These are phyloP conservation scores for Dasypogon diadema DNA, from an alignment of 2,888 invertebrate genomes.

Conservation along the genomic window DNA sequence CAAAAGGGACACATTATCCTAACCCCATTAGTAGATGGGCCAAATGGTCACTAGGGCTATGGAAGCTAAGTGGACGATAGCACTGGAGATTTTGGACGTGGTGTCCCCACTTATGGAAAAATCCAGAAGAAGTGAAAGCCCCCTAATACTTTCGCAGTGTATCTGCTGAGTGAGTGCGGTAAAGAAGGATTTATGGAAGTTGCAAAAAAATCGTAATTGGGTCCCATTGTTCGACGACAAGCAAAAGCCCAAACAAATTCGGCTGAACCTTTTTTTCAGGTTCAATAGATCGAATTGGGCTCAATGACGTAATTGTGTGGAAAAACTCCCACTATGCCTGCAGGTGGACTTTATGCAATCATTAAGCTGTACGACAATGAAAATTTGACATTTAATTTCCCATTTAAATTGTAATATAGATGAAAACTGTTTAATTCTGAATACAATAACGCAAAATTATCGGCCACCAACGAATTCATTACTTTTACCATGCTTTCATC, in stretches of 20 bases:
- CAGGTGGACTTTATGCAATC: background rate
- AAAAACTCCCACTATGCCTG: slow-evolving; percentile 19
- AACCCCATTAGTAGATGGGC: slow-evolving; percentile 49
- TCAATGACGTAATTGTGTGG: slow-evolving; percentile 34
- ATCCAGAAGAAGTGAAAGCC: slow-evolving; percentile 5
- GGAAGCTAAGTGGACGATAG: background rate
- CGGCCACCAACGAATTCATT: background rate
- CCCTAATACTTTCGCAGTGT: background rate
- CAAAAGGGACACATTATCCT: slow-evolving; percentile 50
- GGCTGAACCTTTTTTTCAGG: slow-evolving; percentile 34
- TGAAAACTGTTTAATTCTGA: slow-evolving; percentile 30
- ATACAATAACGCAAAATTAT: slow-evolving; percentile 41
- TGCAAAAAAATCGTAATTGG: slow-evolving; percentile 48
- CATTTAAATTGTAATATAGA: slow-evolving; percentile 34
- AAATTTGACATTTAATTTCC: slow-evolving; percentile 43
- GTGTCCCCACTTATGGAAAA: background rate
- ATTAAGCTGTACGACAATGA: background rate
- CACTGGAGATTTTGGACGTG: slow-evolving; percentile 2
- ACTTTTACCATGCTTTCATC: slow-evolving; percentile 1
- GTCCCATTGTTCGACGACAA: slow-evolving; percentile 41
- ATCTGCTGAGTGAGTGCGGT: slow-evolving; percentile 16
- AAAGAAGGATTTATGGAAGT: slow-evolving; percentile 35
- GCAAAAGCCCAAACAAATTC: slow-evolving; percentile 20
- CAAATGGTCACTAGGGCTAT: slow-evolving; percentile 46
- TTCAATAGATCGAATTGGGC: slow-evolving; percentile 21